A percentile compares a stretch with the other conserved stretches of the same genome.
phyloP scores from a whole-genome alignment of 2,113 vertebrate genomes.

The Himantopus leucocephalus region DNA sequence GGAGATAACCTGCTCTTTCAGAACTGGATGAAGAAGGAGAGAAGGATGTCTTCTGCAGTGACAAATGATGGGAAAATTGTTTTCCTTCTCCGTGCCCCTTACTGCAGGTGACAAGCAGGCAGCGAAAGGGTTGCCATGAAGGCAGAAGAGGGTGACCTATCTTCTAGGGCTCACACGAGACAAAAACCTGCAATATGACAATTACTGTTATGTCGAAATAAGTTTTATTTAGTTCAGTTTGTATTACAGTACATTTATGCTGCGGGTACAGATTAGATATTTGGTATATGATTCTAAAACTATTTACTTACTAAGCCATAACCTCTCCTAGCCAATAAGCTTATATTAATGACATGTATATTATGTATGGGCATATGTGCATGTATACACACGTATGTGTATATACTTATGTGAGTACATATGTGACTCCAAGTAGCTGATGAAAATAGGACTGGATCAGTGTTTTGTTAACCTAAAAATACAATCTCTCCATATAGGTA shows the following conservation, averaged over 20 bases:
- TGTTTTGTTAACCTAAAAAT: neutral
- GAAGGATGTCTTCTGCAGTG: neutral
- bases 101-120: neutral
- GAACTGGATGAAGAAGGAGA: neutral
- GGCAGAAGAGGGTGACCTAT: neutral
- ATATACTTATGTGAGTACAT: neutral
- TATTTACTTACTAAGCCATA: neutral
- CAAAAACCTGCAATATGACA: neutral
- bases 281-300: neutral
- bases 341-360: neutral
- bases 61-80: neutral
- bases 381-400: neutral
- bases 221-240: neutral
- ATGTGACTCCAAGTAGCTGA: neutral
- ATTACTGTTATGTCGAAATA: neutral
- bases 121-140: neutral
- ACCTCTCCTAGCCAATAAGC: neutral
- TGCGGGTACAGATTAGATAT: neutral
- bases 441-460: neutral
- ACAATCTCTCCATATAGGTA: neutral
- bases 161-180: neutral
- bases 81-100: neutral
- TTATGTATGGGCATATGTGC: neutral
- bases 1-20: neutral
- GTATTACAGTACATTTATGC: neutral